Percentiles rank a stretch among this genome's conserved stretches.
These are phyloP conservation scores for Terebella lapidaria DNA, from an alignment of 2,888 invertebrate species.

Conservation along the genomic window DNA sequence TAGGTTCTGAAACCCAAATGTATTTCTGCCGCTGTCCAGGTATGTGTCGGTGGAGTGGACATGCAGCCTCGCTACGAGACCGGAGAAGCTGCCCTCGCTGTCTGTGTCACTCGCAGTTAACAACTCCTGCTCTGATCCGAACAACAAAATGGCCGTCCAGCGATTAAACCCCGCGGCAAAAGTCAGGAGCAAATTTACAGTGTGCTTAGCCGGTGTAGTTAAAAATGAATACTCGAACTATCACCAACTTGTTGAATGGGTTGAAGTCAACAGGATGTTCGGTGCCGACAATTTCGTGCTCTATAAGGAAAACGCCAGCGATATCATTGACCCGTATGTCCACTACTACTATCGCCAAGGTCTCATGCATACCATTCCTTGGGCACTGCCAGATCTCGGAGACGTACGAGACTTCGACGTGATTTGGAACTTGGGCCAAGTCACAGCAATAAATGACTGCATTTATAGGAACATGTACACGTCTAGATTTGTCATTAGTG, in stretches of 20 bases:
- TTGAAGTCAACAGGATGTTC: slow-evolving; percentile 13
- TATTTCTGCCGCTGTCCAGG: no score
- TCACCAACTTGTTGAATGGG: slow-evolving; percentile 5
- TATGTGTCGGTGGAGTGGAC: neutral
- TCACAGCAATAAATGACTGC: neutral
- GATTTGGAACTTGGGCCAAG: neutral
- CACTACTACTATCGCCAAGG: neutral
- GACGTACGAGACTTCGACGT: neutral
- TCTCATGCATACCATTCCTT: neutral
- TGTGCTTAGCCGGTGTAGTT: slow-evolving; percentile 6
- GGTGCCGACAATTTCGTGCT: slow-evolving; percentile 11
- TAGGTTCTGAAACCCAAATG: no score
- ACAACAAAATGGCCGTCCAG: neutral
- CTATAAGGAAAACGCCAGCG: slow-evolving; percentile 9
- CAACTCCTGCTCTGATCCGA: neutral
- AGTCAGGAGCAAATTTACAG: neutral
- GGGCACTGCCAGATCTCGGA: neutral
- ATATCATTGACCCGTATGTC: neutral
- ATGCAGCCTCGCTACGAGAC: neutral
- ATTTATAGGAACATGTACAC: slow-evolving; percentile 3
- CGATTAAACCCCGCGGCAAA: neutral
- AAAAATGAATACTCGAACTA: neutral
- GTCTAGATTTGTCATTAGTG: neutral
- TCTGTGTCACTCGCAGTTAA: neutral
- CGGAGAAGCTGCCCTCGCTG: neutral